A percentile compares a stretch with the other conserved stretches of the same genome.
These are phyloP conservation scores for Chamaea fasciata DNA, from an alignment of 2,113 vertebrate species.

Conservation along the genomic window DNA sequence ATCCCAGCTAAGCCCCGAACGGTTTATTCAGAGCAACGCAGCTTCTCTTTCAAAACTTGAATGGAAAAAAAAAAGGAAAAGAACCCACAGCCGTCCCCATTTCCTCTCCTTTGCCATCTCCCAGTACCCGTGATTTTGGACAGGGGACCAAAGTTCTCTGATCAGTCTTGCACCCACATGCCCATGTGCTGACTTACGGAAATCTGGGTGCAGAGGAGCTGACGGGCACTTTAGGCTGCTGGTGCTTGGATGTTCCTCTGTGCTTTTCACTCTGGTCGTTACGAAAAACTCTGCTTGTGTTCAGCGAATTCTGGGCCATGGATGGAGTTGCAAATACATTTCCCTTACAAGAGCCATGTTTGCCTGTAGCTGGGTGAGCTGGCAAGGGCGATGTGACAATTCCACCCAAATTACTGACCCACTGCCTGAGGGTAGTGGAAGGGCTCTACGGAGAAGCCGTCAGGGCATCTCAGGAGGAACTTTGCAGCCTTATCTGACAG, in stretches of 20 bases:
- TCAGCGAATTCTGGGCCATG: not conserved
- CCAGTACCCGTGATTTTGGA: not conserved
- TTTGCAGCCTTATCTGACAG: slow-evolving; percentile 49
- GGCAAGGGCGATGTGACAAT: not conserved
- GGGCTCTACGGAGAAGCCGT: not conserved
- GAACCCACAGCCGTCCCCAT: not conserved
- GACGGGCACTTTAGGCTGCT: slow-evolving; percentile 12
- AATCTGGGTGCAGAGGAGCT: not conserved
- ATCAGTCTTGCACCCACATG: not conserved
- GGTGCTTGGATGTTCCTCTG: not conserved
- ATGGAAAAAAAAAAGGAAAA: not conserved
- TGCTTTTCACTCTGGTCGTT: not conserved
- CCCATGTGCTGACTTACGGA: not conserved
- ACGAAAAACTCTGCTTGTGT: not conserved
- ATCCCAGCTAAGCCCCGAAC: not conserved
- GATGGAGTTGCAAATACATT: not conserved
- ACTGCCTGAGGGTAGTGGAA: not conserved
- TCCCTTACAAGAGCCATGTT: not conserved
- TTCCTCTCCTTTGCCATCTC: not conserved
- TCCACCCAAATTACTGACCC: not conserved
- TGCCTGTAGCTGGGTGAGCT: not conserved
- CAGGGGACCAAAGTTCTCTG: slow-evolving; percentile 25
- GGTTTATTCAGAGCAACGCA: not conserved
- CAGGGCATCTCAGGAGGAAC: slow-evolving; percentile 39
- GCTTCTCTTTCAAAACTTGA: slow-evolving; percentile 29